Conservation (phyloP, 2,797 vertebrate genomes). For the Chrosomus eos region DNA sequence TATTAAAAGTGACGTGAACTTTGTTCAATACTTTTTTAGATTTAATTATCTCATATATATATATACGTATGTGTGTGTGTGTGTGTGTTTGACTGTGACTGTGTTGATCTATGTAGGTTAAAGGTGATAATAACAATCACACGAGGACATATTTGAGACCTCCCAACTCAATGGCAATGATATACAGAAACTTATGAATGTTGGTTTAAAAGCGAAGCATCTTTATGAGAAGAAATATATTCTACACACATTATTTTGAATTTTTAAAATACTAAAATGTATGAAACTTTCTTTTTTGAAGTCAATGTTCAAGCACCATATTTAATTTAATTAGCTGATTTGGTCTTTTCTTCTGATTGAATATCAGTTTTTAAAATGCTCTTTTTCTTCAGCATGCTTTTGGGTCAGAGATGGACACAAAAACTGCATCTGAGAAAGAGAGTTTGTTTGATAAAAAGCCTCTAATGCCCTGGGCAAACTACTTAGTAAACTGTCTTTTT, state of each 20-base stretch:
- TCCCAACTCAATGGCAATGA: background rate
- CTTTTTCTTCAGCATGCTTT: constrained; percentile 18
- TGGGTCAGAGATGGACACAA: constrained; percentile 14
- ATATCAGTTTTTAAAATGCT: constrained; percentile 1
- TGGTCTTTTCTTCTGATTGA: background rate
- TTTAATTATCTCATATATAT: background rate
- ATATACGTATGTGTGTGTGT: background rate
- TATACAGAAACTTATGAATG: background rate
- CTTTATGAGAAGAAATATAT: constrained; percentile 1
- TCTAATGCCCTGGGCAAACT: constrained; percentile 18
- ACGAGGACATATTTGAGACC: background rate
- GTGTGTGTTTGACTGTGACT: background rate
- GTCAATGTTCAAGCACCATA: background rate
- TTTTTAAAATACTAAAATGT: background rate
- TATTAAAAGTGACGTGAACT: background rate
- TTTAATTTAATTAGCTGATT: background rate
- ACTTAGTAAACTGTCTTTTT: background rate
- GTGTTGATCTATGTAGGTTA: background rate
- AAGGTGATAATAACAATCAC: background rate
- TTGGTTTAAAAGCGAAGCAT: background rate
- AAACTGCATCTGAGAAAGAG: constrained; percentile 11
- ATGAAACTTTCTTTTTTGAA: background rate
- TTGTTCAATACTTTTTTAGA: background rate
- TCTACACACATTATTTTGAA: background rate
- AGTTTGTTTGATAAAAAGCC: constrained; percentile 17